Base-by-base conservation (phyloP, 2,888 invertebrate species). In the Nysson spinosus region DNA sequence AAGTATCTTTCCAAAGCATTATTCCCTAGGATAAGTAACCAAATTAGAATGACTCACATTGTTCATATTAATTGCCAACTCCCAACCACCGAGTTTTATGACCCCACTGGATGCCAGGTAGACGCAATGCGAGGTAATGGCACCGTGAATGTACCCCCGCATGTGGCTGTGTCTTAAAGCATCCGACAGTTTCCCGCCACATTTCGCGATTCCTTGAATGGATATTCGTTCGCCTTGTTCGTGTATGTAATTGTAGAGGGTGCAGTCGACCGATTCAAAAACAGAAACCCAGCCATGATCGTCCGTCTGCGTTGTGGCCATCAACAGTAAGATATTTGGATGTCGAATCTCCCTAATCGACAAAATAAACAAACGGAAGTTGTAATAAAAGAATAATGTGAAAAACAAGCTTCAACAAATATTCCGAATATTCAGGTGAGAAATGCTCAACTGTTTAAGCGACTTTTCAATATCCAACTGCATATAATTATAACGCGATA, bases 41-140 rank as follows among this genome's bases (percentile, higher is more conserved):
- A n/a, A n/a, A n/a, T n/a, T n/a, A n/a, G n/a, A n/a, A n/a, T n/a
- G n/a, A 67, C 70, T 62, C 57, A 83, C 84, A 12, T 60, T 64
- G 56, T 73, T 58, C 24, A 69, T 42, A 34, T 70, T 58, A 22
- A 42, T 60, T 3, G 84, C 81, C 34, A 84, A 57, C 73, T 84
- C 84, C 84, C 84, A 84, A 43, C 84, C 84, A 9, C 84, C 84
- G 20, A 84, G 77, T 74, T 84, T 84, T 2, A 84, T 66, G 35
- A 69, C 65, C 26, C 80, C 81, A 51, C 69, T 77, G 5, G 83
- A 73, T 40, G 80, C 69, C 47, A 84, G 65, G 44, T 78, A 84
- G 60, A 84, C 75, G 55, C 82, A 83, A 54, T 84, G 85, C 5
- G 84, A 76, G 50, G 77, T 84, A 35, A 84, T 66, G n/a, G 80